A percentile compares a stretch with the other conserved stretches of the same genome.
Conservation (phyloP, 1,140 invertebrate species). For the Eufriesea mexicana region DNA sequence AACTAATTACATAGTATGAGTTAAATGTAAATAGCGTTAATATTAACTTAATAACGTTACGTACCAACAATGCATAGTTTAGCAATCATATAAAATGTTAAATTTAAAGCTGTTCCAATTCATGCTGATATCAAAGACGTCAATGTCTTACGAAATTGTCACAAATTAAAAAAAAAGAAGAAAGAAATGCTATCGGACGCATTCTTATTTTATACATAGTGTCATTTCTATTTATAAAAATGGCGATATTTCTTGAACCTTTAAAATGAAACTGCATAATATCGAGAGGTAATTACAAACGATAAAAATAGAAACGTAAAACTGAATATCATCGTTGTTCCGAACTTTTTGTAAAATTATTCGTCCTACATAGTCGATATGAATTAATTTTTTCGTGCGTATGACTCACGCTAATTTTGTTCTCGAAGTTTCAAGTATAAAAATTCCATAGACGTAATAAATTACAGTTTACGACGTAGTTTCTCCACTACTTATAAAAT, state of each 20-base stretch:
- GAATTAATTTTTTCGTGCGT: slow-evolving; percentile 22
- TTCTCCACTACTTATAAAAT: slow-evolving; percentile 25
- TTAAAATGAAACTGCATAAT: slow-evolving; percentile 40
- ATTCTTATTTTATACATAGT: slow-evolving; percentile 11
- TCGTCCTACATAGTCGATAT: slow-evolving; percentile 20
- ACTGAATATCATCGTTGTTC: slow-evolving; percentile 27
- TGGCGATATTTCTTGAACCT: slow-evolving; percentile 8
- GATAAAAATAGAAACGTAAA: slow-evolving; percentile 17
- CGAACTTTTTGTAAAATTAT: slow-evolving; percentile 9
- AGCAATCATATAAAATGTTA: slow-evolving; percentile 28
- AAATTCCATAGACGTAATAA: slow-evolving; percentile 49
- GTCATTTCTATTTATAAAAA: slow-evolving; percentile 29
- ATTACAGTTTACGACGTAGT: slow-evolving; percentile 53
- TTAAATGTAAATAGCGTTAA: slow-evolving; percentile 49
- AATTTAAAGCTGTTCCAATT: slow-evolving; percentile 11
- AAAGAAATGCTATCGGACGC: slow-evolving; percentile 13
- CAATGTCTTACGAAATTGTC: slow-evolving; percentile 17
- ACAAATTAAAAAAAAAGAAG: not conserved
- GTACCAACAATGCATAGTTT: slow-evolving; percentile 50
- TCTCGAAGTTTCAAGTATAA: slow-evolving; percentile 29
- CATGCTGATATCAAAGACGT: slow-evolving; percentile 9
- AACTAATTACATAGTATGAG: slow-evolving; percentile 44
- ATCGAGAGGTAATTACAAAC: not conserved
- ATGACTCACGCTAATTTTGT: slow-evolving; percentile 4
- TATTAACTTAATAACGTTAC: slow-evolving; percentile 47